A percentile compares a stretch with the other conserved stretches of the same genome.
These are phyloP conservation scores for Okapia johnstoni DNA, from an alignment of 2,113 vertebrate species.

Conservation along the genomic window DNA sequence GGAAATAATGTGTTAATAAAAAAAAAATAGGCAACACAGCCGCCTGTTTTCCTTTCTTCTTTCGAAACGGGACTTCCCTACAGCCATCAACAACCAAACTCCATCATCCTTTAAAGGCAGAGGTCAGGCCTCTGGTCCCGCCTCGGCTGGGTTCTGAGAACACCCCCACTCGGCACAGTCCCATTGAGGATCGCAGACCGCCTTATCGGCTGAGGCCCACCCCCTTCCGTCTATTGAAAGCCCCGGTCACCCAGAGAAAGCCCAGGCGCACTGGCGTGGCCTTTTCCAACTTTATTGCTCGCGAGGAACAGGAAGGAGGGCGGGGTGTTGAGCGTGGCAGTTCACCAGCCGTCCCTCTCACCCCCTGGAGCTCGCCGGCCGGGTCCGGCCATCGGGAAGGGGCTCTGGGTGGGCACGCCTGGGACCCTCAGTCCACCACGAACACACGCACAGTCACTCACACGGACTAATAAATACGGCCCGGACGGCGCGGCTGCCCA, in stretches of 20 bases:
- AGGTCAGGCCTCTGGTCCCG: not conserved
- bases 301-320: not conserved
- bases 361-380: rapidly evolving
- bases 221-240: not conserved
- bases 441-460: not conserved
- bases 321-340: not conserved
- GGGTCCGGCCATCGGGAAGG: not conserved
- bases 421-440: not conserved
- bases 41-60: not conserved
- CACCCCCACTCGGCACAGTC: not conserved
- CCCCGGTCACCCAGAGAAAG: not conserved
- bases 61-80: not conserved
- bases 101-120: not conserved
- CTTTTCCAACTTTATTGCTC: constrained; percentile 58
- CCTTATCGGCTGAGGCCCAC: not conserved
- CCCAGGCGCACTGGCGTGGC: not conserved
- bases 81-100: not conserved
- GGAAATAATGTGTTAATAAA: not conserved
- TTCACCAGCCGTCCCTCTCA: not conserved
- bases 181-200: not conserved
- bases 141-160: not conserved
- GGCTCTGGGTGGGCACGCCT: not conserved
- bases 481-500: not conserved
- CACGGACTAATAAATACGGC: constrained; percentile 61
- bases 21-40: not conserved